phyloP scores from a whole-genome alignment of 1,140 invertebrate genomes.

The Thaumatotibia leucotreta region DNA sequence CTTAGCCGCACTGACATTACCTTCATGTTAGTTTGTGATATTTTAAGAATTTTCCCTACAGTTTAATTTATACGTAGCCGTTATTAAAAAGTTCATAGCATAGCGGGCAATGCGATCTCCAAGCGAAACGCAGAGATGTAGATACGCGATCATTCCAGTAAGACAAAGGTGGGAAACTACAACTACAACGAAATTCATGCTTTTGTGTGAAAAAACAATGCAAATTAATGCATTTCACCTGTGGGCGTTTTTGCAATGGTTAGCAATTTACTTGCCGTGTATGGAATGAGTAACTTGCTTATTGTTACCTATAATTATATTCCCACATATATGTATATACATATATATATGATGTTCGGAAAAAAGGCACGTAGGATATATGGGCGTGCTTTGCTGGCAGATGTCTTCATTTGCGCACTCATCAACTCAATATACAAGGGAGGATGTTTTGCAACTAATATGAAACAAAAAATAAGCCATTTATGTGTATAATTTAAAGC shows the following conservation, averaged over 20 bases:
- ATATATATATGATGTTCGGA: no score
- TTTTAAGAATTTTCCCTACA: background rate
- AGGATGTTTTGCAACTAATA: no score
- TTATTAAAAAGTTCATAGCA: slow-evolving; percentile 7
- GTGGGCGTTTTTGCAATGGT: slow-evolving; percentile 11
- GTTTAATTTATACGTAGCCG: background rate
- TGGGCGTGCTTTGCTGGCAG: no score
- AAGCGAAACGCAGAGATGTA: background rate
- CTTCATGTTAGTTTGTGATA: background rate
- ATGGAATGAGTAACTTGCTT: background rate
- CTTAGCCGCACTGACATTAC: no score
- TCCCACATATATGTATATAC: no score
- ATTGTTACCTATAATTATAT: background rate
- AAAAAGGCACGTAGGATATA: no score
- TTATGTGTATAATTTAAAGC: no score
- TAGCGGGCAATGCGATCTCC: background rate
- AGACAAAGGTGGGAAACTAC: slow-evolving; percentile 59
- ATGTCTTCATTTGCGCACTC: no score
- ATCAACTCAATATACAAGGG: no score
- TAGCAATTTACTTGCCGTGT: slow-evolving; percentile 2
- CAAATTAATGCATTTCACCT: slow-evolving; percentile 43
- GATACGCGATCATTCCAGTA: slow-evolving; percentile 33
- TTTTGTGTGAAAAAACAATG: slow-evolving; percentile 49
- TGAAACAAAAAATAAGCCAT: no score
- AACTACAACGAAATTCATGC: slow-evolving; percentile 51